Conservation (phyloP, 2,888 invertebrate species). For the Leucophenga maculata region DNA sequence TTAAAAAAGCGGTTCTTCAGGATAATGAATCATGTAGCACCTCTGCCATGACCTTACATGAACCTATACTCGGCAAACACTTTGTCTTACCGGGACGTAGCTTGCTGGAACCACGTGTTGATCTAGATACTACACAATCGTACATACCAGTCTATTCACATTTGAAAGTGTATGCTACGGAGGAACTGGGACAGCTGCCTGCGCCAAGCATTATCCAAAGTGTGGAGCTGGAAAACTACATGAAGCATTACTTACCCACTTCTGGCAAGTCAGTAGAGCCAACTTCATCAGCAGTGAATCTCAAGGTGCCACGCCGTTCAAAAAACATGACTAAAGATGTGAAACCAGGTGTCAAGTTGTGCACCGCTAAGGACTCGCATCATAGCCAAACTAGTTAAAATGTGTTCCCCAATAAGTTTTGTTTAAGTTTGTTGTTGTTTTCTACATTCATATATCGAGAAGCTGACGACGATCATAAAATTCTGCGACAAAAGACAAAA, state of each 20-base stretch:
- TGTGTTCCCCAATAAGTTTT: no score
- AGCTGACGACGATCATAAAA: no score
- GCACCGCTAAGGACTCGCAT: no score
- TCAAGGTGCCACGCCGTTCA: no score
- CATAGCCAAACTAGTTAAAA: no score
- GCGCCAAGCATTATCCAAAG: conserved; percentile 74
- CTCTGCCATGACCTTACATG: conserved; percentile 73
- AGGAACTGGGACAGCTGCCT: conserved; percentile 75
- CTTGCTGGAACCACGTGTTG: conserved; percentile 71
- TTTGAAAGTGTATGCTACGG: conserved; percentile 76
- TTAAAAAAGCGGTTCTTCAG: conserved; percentile 10
- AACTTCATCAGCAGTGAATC: conserved; percentile 35
- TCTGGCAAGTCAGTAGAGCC: conserved; percentile 41
- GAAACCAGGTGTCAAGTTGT: no score
- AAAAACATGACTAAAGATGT: no score
- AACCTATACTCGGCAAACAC: conserved; percentile 77
- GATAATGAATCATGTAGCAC: no score
- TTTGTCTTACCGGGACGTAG: conserved; percentile 73
- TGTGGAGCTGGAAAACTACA: conserved; percentile 58
- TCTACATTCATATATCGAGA: no score
- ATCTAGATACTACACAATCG: conserved; percentile 77
- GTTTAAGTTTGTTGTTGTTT: no score
- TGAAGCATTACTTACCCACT: conserved; percentile 10
- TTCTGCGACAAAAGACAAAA: no score
- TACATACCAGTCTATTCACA: conserved; percentile 81